Evolutionary conservation across 2,113 vertebrate species (phyloP), one percentile per base, ranked within the genome.

Genomic region (Austrofundulus limnaeus): DNA sequence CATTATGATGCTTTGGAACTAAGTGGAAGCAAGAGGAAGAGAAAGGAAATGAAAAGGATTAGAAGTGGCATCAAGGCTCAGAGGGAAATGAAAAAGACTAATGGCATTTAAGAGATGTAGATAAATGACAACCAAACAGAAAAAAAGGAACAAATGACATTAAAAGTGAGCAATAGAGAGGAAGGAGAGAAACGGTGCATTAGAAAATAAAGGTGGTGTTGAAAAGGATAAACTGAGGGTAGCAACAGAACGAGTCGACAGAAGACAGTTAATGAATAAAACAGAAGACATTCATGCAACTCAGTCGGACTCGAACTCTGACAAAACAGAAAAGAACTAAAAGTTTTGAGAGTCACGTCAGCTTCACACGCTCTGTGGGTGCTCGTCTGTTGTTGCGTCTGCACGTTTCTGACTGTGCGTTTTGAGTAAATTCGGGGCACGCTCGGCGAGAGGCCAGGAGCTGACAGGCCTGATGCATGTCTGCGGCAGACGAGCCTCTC

Each of bases 401-500:
- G 12, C 24, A 13, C n/a, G 3, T 28, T 46, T 58, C 39, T 57
- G 16, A 17, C 5, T 34, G 5, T 45, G 11, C n/a, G 6, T 51
- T 80, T 65, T 66, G 11, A 59, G 45, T 46, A 82, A 70, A 86
- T 75, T 66, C 75, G 78, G 81, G 74, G 23, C 75, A 67, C 14
- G 16, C 71, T 83, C 73, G 58, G 77, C 16, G 2, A 82, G 81
- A 77, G 78, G 73, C 73, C 72, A 68, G 56, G 23, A 65, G 62
- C 67, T 71, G 76, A 85, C 71, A 68, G 55, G 69, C 69, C 19
- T 76, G 79, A 87, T 85, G 77, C 74, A 75, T 82, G 85, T 86
- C 82, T 66, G 51, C 15, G 25, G 70, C 76, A 86, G 82, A 84
- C 77, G 70, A 65, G 53, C 52, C 71, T 72, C 54, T 53, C 65